A percentile compares a stretch with the other conserved stretches of the same genome.
phyloP scores from a whole-genome alignment of 2,113 vertebrate species.

The Alosa alosa region DNA sequence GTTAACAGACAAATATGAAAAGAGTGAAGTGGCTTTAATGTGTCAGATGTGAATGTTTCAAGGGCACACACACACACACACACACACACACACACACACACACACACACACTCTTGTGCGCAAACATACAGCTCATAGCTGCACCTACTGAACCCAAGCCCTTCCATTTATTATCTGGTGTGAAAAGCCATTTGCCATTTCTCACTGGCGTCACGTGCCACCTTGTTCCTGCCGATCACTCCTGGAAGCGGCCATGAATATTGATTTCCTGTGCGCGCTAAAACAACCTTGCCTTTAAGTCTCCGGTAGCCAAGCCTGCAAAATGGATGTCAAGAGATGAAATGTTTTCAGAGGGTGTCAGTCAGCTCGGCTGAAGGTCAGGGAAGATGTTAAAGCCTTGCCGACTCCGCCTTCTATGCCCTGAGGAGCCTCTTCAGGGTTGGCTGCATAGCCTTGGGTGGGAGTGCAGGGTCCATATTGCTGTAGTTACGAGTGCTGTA shows the following conservation, averaged over 20 bases:
- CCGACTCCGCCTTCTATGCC: not conserved
- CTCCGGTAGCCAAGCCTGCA: conserved; percentile 18
- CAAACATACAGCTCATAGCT: not conserved
- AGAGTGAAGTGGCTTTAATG: not conserved
- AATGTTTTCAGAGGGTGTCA: not conserved
- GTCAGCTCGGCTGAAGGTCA: not conserved
- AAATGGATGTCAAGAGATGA: conserved; percentile 15
- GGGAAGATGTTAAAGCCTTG: not conserved
- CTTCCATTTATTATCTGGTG: conserved; percentile 48
- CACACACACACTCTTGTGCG: not conserved
- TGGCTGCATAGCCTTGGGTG: not conserved
- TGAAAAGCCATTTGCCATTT: conserved; percentile 48
- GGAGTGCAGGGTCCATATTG: not conserved
- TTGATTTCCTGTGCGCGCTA: conserved; percentile 42
- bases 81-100: not conserved
- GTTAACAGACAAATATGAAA: not conserved
- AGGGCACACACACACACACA: conserved; percentile 8
- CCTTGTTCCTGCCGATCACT: conserved; percentile 30
- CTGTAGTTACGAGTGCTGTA: not conserved
- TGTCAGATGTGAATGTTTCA: not conserved
- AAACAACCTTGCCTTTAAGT: conserved; percentile 20
- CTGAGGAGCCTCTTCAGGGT: not conserved
- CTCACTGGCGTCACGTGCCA: conserved; percentile 32
- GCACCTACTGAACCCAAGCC: conserved; percentile 26
- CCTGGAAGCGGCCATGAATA: conserved; percentile 43